A percentile compares a stretch with the other conserved stretches of the same genome.
These are phyloP conservation scores for Tachina lurida DNA, from an alignment of 2,888 invertebrate species.

Conservation along the genomic window DNA sequence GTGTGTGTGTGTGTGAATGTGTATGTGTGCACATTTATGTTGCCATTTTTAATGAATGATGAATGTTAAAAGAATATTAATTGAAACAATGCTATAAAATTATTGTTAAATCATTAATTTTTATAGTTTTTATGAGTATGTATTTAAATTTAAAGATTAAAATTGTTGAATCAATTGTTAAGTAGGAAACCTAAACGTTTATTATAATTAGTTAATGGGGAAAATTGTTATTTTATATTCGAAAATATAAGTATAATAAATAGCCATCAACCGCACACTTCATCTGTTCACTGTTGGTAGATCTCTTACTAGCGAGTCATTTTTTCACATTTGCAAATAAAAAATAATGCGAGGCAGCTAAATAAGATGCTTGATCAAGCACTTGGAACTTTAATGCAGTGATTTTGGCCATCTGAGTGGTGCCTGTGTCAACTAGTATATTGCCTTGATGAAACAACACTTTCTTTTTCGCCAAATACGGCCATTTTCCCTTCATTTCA, in stretches of 20 bases:
- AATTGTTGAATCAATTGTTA: conserved; percentile 1
- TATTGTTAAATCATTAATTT: conserved; percentile 46
- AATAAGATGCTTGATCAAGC: too few relatives aligned
- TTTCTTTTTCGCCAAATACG: too few relatives aligned
- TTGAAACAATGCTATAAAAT: conserved; percentile 49
- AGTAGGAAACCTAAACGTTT: background rate
- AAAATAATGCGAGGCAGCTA: too few relatives aligned
- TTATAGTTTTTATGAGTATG: conserved; percentile 15
- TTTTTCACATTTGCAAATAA: too few relatives aligned
- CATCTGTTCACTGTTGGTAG: too few relatives aligned
- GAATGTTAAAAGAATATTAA: conserved; percentile 48
- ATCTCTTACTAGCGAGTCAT: too few relatives aligned
- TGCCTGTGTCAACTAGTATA: too few relatives aligned
- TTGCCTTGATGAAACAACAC: too few relatives aligned
- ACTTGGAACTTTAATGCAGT: too few relatives aligned
- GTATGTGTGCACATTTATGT: background rate
- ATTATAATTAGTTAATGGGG: background rate
- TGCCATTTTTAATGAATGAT: conserved; percentile 40
- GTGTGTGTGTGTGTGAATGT: background rate
- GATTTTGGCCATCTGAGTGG: too few relatives aligned
- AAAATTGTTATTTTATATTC: background rate
- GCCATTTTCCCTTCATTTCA: too few relatives aligned
- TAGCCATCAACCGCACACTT: too few relatives aligned
- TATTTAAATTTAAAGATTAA: conserved; percentile 42
- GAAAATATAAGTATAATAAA: background rate